Evolutionary conservation across 2,888 invertebrate species (phyloP).

Genomic region (Psococerastis gibbosa): DNA sequence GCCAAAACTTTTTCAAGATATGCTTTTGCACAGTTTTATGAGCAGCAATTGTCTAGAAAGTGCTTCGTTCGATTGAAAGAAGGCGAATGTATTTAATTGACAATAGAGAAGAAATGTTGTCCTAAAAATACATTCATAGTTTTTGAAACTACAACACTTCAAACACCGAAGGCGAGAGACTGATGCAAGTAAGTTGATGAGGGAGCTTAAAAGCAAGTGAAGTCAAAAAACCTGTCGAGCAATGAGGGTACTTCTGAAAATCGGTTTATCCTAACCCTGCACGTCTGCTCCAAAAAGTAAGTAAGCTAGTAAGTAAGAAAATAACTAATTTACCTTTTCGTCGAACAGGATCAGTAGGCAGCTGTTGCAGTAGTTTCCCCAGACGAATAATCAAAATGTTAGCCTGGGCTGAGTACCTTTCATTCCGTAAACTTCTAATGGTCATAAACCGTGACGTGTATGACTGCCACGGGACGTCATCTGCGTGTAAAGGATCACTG

Average conservation of each 20-base stretch:
- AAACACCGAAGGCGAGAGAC: too few relatives aligned
- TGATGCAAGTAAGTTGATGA: too few relatives aligned
- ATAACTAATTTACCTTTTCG: constrained; percentile 53
- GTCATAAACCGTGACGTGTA: constrained; percentile 59
- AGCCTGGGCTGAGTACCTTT: constrained; percentile 82
- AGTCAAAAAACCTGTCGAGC: too few relatives aligned
- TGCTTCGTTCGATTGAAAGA: too few relatives aligned
- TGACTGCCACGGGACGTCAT: too few relatives aligned
- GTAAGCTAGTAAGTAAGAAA: too few relatives aligned
- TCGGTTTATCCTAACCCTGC: too few relatives aligned
- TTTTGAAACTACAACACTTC: constrained; percentile 8
- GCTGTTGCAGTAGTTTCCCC: constrained; percentile 70
- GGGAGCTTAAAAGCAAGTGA: too few relatives aligned
- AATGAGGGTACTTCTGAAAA: too few relatives aligned
- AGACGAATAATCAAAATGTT: constrained; percentile 88
- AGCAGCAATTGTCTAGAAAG: too few relatives aligned
- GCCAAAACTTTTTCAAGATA: not conserved
- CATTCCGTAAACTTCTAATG: constrained; percentile 46
- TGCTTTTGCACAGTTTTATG: not conserved
- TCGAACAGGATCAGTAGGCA: constrained; percentile 50
- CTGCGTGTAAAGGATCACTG: too few relatives aligned
- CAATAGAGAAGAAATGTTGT: constrained; percentile 12
- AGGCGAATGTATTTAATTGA: not conserved
- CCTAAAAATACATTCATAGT: constrained; percentile 8
- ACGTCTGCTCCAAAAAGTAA: not conserved